Conservation (phyloP, 2,797 vertebrate genomes). For the Spinus olivaceus region DNA sequence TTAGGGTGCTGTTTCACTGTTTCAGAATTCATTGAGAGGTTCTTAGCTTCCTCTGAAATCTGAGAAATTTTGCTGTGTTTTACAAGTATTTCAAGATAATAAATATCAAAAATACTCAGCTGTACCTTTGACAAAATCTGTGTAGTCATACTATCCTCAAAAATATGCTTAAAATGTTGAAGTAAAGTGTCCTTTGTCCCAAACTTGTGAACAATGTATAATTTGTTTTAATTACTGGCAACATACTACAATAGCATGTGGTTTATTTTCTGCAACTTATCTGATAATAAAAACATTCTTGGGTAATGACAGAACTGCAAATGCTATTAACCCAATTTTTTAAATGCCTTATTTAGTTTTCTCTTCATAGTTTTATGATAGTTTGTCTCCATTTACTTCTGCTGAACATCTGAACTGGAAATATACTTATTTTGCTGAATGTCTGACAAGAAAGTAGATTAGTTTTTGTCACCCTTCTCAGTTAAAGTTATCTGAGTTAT, state of each 20-base stretch:
- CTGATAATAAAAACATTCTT: neutral
- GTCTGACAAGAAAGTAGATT: neutral
- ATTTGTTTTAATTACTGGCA: neutral
- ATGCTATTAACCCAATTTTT: neutral
- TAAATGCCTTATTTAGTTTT: neutral
- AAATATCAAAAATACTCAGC: neutral
- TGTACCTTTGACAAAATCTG: neutral
- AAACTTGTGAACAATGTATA: neutral
- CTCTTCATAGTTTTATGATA: neutral
- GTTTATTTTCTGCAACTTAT: neutral
- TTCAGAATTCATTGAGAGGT: neutral
- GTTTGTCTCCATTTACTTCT: neutral
- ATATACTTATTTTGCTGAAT: neutral
- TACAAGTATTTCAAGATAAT: neutral
- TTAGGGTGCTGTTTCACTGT: neutral
- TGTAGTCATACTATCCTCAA: neutral
- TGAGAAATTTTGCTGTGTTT: neutral
- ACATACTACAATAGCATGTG: neutral
- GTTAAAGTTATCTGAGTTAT: neutral
- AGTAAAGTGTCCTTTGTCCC: neutral
- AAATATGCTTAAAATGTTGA: neutral
- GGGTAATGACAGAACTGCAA: neutral
- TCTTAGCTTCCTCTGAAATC: neutral
- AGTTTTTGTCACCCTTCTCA: neutral
- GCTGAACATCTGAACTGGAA: neutral